Percentiles rank a stretch among this genome's conserved stretches.
phyloP scores from a whole-genome alignment of 2,888 invertebrate genomes.

The Trisateles emortualis region DNA sequence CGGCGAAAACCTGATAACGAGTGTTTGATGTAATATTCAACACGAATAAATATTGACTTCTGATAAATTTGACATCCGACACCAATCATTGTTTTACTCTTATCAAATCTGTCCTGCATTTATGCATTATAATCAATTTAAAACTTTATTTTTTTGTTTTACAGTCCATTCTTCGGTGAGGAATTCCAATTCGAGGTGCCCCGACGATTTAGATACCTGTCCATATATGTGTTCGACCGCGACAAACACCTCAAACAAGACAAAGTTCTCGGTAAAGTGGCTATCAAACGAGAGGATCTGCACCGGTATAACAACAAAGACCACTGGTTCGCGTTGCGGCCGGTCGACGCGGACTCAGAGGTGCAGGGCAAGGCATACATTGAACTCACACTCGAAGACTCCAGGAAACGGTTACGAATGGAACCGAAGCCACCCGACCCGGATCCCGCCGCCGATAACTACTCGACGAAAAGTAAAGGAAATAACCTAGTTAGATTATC shows the following conservation, averaged over 20 bases:
- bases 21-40: conserved; percentile 57
- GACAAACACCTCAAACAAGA: conserved; percentile 94
- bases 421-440: conserved; percentile 84
- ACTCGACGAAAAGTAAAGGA: conserved; percentile 68
- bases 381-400: conserved; percentile 90
- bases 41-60: conserved; percentile 54
- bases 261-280: conserved; percentile 93
- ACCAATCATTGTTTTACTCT: conserved; percentile 31
- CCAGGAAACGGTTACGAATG: conserved; percentile 82
- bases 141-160: conserved; percentile 62
- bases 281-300: conserved; percentile 95
- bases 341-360: conserved; percentile 96
- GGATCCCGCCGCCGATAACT: conserved; percentile 68
- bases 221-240: conserved; percentile 95
- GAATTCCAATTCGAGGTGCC: conserved; percentile 98
- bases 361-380: conserved; percentile 96
- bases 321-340: conserved; percentile 95
- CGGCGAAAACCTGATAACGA: conserved; percentile 61
- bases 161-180: conserved; percentile 96
- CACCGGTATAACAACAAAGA: conserved; percentile 96
- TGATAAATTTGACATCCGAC: conserved; percentile 56
- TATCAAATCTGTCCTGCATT: conserved; percentile 11
- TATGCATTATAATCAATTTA: conserved; percentile 3
- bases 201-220: conserved; percentile 94
- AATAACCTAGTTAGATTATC: conserved; percentile 80